Evolutionary conservation across 2,113 vertebrate species (phyloP), one percentile per base, ranked within the genome.

Genomic region (Pangasianodon gigas): DNA sequence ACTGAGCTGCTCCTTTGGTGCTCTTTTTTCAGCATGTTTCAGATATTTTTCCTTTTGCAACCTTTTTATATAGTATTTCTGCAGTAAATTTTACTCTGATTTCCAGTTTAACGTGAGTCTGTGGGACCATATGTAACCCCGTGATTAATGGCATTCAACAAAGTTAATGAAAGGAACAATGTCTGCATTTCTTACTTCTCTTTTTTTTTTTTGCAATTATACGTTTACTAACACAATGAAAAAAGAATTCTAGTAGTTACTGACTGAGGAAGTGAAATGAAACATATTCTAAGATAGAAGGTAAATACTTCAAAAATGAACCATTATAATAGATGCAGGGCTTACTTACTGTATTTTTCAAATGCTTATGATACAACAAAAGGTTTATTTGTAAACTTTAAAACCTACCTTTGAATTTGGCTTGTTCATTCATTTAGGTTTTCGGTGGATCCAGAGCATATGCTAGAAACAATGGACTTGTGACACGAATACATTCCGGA

Each of bases 1-100:
- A 32, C 56, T 24, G 85, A 86, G 60, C 16, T 86, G 60, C 58
- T 84, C 84, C 85, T 89, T 86, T 77, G n/a, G 65, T 86, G 65
- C 80, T 89, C 37, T 46, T 91, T 89, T 84, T 89, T 89, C 44
- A 89, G 48, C 26, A 79, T 89, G 67, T 89, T 91, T 87, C 26
- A 89, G 67, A 89, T 54, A 37, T 86, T 41, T 87, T 85, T 85
- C 56, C 67, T 84, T 87, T 58, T 84, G 79, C 82, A 71, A 58
- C 80, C 37, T 80, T 56, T 88, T 91, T 91, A 74, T 91, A 54
- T 85, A 80, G 80, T 60, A 60, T 65, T 52, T 58, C 60, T 60
- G 81, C 86, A 85, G 85, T 91, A 91, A 91, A 91, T 91, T 81
- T 87, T 91, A 13, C 71, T 89, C 90, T 87, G 85, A 71, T 87